phyloP scores from a whole-genome alignment of 2,113 vertebrate genomes.

The Odontesthes bonariensis region DNA sequence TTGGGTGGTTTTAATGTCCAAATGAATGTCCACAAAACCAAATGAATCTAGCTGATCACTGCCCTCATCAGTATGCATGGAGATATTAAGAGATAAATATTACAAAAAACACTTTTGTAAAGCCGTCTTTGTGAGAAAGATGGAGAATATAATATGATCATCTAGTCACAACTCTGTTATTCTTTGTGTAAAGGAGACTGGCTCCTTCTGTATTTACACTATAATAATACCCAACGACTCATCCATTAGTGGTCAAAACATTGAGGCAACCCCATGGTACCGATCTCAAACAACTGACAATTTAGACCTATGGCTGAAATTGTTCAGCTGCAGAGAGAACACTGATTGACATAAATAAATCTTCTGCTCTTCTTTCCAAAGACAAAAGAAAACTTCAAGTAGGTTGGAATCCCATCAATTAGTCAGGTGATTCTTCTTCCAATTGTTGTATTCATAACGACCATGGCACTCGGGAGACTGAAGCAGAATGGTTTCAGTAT shows the following conservation, averaged over 20 bases:
- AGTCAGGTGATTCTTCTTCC: slow-evolving; percentile 33
- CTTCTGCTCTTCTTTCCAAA: slow-evolving; percentile 9
- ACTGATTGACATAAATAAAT: slow-evolving; percentile 16
- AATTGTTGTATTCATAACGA: slow-evolving; percentile 35
- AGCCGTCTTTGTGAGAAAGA: slow-evolving; percentile 28
- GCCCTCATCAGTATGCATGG: not conserved
- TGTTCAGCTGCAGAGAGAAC: slow-evolving; percentile 17
- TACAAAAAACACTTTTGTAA: slow-evolving; percentile 28
- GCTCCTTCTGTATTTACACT: not conserved
- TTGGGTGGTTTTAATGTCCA: slow-evolving; percentile 7
- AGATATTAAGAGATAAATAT: slow-evolving; percentile 34
- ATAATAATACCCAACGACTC: slow-evolving; percentile 9
- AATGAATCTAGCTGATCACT: slow-evolving; percentile 9
- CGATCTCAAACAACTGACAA: slow-evolving; percentile 16
- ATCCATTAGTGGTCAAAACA: slow-evolving; percentile 50
- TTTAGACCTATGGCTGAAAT: slow-evolving; percentile 3
- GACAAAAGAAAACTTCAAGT: slow-evolving; percentile 33
- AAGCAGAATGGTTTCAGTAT: slow-evolving; percentile 58
- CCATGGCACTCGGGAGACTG: slow-evolving; percentile 53
- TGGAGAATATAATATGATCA: slow-evolving; percentile 4
- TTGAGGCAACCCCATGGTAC: slow-evolving; percentile 44
- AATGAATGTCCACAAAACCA: too few relatives aligned
- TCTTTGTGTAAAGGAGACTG: slow-evolving; percentile 7
- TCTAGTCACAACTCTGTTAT: slow-evolving; percentile 5
- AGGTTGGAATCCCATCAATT: slow-evolving; percentile 21